Evolutionary conservation across 2,113 vertebrate genomes (phyloP).

Genomic region (Boleophthalmus pectinirostris): DNA sequence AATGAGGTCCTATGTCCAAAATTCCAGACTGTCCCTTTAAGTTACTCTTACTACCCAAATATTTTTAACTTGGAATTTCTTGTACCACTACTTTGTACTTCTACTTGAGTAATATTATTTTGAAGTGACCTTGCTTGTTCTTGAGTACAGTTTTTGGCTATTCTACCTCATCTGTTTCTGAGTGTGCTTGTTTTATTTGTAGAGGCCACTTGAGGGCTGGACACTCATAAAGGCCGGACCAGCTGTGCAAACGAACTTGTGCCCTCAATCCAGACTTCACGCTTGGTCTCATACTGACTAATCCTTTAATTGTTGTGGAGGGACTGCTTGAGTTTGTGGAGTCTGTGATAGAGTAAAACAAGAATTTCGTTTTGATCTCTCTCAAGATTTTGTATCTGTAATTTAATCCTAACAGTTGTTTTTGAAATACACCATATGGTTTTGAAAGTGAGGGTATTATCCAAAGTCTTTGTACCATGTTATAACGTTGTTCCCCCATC

Average conservation of each 20-base stretch:
- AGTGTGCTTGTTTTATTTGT: conserved; percentile 39
- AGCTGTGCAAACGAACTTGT: conserved; percentile 57
- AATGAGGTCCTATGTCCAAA: no score
- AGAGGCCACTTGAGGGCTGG: conserved; percentile 26
- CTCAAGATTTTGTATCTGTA: not conserved
- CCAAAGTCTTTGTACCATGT: no score
- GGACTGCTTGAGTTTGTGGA: conserved; percentile 31
- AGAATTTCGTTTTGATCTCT: not conserved
- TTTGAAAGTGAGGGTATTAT: not conserved
- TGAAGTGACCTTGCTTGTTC: no score
- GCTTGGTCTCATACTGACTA: conserved; percentile 45
- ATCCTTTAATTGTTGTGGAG: conserved; percentile 60
- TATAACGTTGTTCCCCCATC: no score
- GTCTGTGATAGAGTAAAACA: conserved; percentile 28
- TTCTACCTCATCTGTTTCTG: not conserved
- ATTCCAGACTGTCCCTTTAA: no score
- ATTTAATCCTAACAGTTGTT: not conserved
- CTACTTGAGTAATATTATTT: no score
- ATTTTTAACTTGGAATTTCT: no score
- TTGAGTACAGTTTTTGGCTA: no score
- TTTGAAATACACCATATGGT: not conserved
- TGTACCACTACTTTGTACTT: no score
- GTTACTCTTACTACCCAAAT: no score
- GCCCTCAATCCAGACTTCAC: conserved; percentile 50
- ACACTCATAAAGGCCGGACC: conserved; percentile 49